Evolutionary conservation across 2,888 invertebrate genomes (phyloP), one percentile per base, ranked within the genome.

Genomic region (Calameuta idolon): DNA sequence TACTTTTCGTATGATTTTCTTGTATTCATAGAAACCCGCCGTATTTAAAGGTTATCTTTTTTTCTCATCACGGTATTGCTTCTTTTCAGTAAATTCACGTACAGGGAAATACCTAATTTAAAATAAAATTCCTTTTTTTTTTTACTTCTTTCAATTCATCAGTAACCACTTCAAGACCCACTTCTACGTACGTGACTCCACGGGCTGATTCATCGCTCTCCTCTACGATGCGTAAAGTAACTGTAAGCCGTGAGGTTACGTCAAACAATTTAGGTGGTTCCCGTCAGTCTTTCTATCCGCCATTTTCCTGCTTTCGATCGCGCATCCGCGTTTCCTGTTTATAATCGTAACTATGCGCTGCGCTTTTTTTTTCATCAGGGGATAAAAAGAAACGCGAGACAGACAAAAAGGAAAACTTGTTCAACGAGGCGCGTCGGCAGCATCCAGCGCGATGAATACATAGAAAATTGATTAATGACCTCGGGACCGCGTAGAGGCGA

Each of bases 171-270:
- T 23, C 55, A 55, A 23, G 55, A 23, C 23, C 55, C 23, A 55
- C 23, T 55, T 55, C 23, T 23, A 9, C 55, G 55, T 55, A 23
- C 55, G 23, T 55, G 55, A 55, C 23, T 15, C 71, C 23, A 34
- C 33, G 33, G 71, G 71, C 31, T 71, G 71, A 71, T 71, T 71
- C 71, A 71, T 71, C 33, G 71, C 31, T 34, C 12, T 33, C 31
- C 31, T 71, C 71, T 11, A 34, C 71, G 71, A 31, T 31, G 71
- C 71, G 71, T 15, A 71, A 34, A 34, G 11, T 71, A 71, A 71
- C 71, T 71, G 71, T 71, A 71, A 71, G 23, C 33, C 33, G 33
- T 71, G 71, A 71, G 12, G 31, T 71, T 31, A 71, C 71, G 31
- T 12, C 3, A 34, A 71, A 71, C 33, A 71, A 71, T 71, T 71